phyloP scores from a whole-genome alignment of 1,140 invertebrate species.

The Drosophila nigromelanica region DNA sequence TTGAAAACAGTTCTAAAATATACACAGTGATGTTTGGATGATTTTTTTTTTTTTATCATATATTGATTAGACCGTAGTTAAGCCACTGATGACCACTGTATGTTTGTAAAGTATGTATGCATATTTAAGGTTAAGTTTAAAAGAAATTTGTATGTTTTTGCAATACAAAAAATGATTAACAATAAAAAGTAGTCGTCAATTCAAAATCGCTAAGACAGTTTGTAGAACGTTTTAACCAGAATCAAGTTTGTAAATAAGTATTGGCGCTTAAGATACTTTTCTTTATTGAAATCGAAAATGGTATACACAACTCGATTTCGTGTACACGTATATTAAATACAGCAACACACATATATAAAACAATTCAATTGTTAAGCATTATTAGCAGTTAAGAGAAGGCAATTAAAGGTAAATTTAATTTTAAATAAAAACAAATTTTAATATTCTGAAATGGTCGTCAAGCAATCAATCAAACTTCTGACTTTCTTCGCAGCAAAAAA shows the following conservation, averaged over 20 bases:
- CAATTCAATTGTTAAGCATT: slow-evolving; percentile 81
- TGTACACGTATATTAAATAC: slow-evolving; percentile 32
- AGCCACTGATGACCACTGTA: slow-evolving; percentile 66
- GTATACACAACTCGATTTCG: slow-evolving; percentile 44
- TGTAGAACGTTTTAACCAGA: slow-evolving; percentile 70
- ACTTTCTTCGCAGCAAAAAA: too few species aligned
- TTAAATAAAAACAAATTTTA: slow-evolving; percentile 73
- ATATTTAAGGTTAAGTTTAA: slow-evolving; percentile 65
- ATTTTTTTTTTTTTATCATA: slow-evolving; percentile 58
- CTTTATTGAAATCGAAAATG: slow-evolving; percentile 50
- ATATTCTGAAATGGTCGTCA: slow-evolving; percentile 32
- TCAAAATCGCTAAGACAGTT: slow-evolving; percentile 65
- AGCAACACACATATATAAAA: slow-evolving; percentile 46
- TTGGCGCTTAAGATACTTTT: slow-evolving; percentile 65
- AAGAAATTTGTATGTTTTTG: slow-evolving; percentile 66
- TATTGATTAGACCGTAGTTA: slow-evolving; percentile 60
- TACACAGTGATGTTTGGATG: slow-evolving; percentile 48
- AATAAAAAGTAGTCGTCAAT: slow-evolving; percentile 73
- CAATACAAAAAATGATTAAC: slow-evolving; percentile 54
- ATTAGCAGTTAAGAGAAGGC: slow-evolving; percentile 75
- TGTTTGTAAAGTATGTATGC: slow-evolving; percentile 79
- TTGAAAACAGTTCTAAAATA: slow-evolving; percentile 37
- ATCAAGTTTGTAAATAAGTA: slow-evolving; percentile 64
- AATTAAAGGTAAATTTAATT: slow-evolving; percentile 82
- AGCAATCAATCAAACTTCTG: not conserved